Percentiles rank a stretch among this genome's conserved stretches.
These are phyloP conservation scores for Marcusenius ussheri DNA, from an alignment of 2,113 vertebrate species.

Conservation along the genomic window DNA sequence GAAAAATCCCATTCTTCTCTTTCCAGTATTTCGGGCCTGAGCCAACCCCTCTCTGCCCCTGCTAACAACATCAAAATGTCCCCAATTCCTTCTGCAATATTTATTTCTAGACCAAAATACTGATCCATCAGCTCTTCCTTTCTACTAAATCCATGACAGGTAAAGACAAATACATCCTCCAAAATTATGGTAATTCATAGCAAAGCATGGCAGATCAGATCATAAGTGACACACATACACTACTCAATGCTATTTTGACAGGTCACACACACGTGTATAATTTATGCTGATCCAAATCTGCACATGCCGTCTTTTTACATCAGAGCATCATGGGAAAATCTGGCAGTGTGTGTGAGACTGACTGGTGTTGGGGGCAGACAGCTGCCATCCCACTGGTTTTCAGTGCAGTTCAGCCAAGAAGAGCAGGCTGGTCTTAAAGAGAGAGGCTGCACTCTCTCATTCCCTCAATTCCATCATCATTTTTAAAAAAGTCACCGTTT, in stretches of 20 bases:
- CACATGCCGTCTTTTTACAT: neutral
- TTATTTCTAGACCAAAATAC: neutral
- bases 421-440: neutral
- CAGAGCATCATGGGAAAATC: neutral
- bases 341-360: neutral
- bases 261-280: neutral
- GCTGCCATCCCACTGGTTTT: neutral
- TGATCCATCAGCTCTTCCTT: neutral
- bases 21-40: neutral
- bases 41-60: neutral
- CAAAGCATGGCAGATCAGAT: conserved; percentile 10
- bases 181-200: neutral
- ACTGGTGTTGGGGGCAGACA: neutral
- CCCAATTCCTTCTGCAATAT: neutral
- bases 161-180: neutral
- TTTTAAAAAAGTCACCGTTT: neutral
- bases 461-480: neutral
- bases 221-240: neutral
- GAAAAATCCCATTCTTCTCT: neutral
- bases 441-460: conserved; percentile 8
- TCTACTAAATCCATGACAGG: neutral
- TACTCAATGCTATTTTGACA: neutral
- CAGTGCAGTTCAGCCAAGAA: neutral
- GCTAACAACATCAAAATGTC: neutral
- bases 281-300: neutral